Conservation (phyloP, 1,140 invertebrate species). For the Ips typographus region DNA sequence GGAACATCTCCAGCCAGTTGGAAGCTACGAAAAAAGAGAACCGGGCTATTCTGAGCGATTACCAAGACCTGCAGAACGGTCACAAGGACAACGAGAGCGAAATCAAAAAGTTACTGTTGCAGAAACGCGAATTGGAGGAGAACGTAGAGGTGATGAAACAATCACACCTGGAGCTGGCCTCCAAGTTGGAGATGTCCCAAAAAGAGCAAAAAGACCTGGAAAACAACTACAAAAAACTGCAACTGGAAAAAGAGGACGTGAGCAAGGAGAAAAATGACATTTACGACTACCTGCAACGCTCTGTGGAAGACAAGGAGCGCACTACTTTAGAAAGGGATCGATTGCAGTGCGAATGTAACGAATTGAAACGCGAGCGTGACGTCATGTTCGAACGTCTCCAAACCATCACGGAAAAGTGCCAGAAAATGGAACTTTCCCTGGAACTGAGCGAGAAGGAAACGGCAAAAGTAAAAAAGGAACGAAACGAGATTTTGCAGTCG, state of each 20-base stretch:
- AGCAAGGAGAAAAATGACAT: conserved; percentile 23
- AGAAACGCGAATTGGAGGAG: conserved; percentile 15
- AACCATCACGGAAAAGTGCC: conserved; percentile 15
- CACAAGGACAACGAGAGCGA: conserved; percentile 23
- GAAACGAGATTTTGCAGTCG: conserved; percentile 37
- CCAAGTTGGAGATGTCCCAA: conserved; percentile 13
- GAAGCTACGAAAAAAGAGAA: conserved; percentile 29
- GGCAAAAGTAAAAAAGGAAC: conserved; percentile 36
- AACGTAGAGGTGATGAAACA: not conserved
- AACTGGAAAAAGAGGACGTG: conserved; percentile 14
- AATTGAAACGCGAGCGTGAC: conserved; percentile 12
- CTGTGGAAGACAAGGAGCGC: conserved; percentile 30
- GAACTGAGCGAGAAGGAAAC: conserved; percentile 33
- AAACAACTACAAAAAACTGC: conserved; percentile 23
- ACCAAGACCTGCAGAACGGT: conserved; percentile 18
- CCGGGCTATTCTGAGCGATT: conserved; percentile 13
- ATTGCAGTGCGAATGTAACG: conserved; percentile 1
- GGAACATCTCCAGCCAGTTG: conserved; percentile 13
- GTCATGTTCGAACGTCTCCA: conserved; percentile 22
- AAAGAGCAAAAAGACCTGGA: conserved; percentile 15
- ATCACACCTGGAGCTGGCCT: not conserved
- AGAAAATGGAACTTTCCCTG: conserved; percentile 21
- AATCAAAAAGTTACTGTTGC: conserved; percentile 17
- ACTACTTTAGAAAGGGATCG: conserved; percentile 8
- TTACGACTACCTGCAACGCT: conserved; percentile 21